Evolutionary conservation across 2,113 vertebrate species (phyloP), one percentile per base, ranked within the genome.

Genomic region (Hippopotamus amphibius): DNA sequence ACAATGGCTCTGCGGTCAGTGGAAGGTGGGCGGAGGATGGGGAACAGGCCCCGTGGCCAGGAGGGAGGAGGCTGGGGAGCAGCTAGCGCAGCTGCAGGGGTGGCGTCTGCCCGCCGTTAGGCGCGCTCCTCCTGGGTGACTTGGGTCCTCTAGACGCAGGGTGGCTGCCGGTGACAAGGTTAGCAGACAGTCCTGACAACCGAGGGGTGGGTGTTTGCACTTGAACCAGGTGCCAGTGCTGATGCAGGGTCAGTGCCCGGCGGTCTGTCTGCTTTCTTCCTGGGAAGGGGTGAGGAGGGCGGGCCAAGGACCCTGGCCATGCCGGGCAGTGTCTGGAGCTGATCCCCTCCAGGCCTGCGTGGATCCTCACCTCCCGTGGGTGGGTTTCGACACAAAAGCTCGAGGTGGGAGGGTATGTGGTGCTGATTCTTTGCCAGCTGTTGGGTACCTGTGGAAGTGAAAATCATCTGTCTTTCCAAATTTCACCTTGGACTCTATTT

Each of bases 121-220:
- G 7, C 37, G 22, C 53, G 41, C 7, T 65, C 61, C 61, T 50
- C 1, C 5, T 33, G 76, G 19, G 21, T 11, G 19, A 14, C 76
- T 55, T 10, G 53, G 76, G 50, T 55, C 19, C 33, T 55, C 76
- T 55, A 79, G 76, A 55, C 1, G 5, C 33, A 33, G 76, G 6
- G 33, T 79, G 50, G 76, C 33, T 19, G 33, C 50, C 24, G 10
- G 10, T 55, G 48, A 13, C 0, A 1, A 50, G 33, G 57, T 26
- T 74, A 41, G n/a, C 43, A 41, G n/a, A 19, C 0, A 10, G 55
- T 17, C 55, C 57, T 76, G n/a, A 26, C 4, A 24, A 16, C 55
- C 4, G 0, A 0, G 1, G 28, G 17, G 2, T 53, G 8, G 24
- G 5, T 7, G 6, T 74, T 53, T 33, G 0, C 57, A 13, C 6